A percentile compares a stretch with the other conserved stretches of the same genome.
phyloP scores from a whole-genome alignment of 1,140 invertebrate genomes.

The Aphaenogaster ashmeadi region DNA sequence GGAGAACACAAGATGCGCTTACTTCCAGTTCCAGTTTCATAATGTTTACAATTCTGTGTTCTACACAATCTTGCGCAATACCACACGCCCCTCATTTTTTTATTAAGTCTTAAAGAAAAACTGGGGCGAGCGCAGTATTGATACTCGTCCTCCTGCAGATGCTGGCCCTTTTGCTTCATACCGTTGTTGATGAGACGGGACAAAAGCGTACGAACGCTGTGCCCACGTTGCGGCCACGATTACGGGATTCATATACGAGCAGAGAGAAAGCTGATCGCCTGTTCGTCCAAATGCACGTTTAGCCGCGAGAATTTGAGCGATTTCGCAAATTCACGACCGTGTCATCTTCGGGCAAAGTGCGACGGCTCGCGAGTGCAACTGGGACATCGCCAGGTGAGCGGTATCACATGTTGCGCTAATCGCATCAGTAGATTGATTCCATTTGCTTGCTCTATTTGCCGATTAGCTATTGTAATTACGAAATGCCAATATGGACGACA shows the following conservation, averaged over 20 bases:
- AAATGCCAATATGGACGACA: background rate
- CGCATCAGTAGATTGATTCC: background rate
- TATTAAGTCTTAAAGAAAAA: background rate
- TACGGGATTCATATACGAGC: constrained; percentile 22
- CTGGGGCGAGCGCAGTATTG: background rate
- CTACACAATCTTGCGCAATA: background rate
- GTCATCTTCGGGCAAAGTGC: background rate
- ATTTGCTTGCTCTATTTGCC: background rate
- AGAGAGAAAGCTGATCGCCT: constrained; percentile 3
- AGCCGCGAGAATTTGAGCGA: constrained; percentile 11
- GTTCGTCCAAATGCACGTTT: background rate
- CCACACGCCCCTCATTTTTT: background rate
- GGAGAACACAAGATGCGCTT: background rate
- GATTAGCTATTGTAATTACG: background rate
- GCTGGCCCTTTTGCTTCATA: constrained; percentile 69
- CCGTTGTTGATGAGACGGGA: constrained; percentile 68
- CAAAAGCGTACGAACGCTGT: constrained; percentile 60
- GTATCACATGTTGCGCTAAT: constrained; percentile 9
- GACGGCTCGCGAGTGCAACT: background rate
- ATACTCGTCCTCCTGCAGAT: constrained; percentile 46
- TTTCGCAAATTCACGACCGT: constrained; percentile 3
- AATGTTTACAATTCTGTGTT: background rate
- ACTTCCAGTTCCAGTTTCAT: background rate
- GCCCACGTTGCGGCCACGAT: constrained; percentile 66
- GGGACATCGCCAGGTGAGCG: constrained; percentile 17